Evolutionary conservation across 2,797 vertebrate species (phyloP).

Genomic region (Gobionotothen gibberifrons): DNA sequence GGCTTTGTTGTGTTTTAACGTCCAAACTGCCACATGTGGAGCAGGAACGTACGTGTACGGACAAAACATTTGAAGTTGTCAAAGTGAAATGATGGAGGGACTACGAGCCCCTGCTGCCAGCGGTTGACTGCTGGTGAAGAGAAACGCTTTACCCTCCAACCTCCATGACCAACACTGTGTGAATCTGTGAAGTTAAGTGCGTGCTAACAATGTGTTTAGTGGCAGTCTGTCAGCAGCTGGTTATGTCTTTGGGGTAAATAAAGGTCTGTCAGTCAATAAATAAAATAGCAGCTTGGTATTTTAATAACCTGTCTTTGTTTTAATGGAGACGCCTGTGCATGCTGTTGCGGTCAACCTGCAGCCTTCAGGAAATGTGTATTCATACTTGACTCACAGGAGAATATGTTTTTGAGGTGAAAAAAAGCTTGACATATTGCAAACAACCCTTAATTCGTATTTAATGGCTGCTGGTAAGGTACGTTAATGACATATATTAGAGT

Average conservation of each 20-base stretch:
- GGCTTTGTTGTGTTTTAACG: neutral
- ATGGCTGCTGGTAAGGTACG: neutral
- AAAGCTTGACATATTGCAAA: neutral
- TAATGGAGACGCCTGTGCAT: constrained; percentile 2
- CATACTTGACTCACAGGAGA: neutral
- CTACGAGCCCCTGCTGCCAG: neutral
- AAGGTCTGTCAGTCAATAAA: constrained; percentile 37
- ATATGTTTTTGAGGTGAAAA: neutral
- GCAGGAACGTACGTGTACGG: neutral
- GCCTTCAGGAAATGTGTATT: constrained; percentile 2
- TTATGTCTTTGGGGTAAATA: constrained; percentile 23
- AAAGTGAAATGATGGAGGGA: neutral
- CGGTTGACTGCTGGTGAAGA: constrained; percentile 1
- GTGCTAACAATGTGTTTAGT: constrained; percentile 64
- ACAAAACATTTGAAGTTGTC: neutral
- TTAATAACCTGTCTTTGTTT: constrained; percentile 14
- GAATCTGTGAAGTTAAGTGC: constrained; percentile 34
- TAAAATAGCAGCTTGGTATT: constrained; percentile 16
- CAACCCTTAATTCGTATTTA: neutral
- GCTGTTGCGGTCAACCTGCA: constrained; percentile 1
- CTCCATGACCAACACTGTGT: constrained; percentile 15
- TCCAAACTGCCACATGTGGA: no score
- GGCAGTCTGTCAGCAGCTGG: constrained; percentile 51
- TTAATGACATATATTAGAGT: neutral
- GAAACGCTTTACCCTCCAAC: constrained; percentile 2